Conservation (phyloP, 2,888 invertebrate genomes). For the Vannuccia rotundouncinata region DNA sequence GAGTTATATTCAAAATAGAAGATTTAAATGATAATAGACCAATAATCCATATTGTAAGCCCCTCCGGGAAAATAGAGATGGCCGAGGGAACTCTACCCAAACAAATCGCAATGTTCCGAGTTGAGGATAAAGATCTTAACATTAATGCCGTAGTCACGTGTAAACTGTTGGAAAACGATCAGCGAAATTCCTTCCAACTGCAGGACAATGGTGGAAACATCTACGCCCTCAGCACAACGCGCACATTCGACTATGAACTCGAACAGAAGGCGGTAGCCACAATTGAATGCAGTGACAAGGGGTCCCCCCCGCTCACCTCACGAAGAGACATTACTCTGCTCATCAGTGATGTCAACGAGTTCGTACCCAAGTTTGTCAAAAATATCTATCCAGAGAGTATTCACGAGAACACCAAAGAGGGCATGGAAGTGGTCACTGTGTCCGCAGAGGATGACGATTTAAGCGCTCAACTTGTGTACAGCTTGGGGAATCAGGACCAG, state of each 20-base stretch:
- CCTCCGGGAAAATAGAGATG: conserved; percentile 14
- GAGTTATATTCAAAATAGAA: conserved; percentile 8
- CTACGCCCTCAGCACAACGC: not conserved
- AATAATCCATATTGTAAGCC: not conserved
- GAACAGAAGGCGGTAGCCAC: not conserved
- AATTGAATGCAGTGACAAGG: conserved; percentile 30
- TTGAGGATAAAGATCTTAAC: conserved; percentile 11
- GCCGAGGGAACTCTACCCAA: not conserved
- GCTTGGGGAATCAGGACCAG: not conserved
- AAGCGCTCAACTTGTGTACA: conserved; percentile 11
- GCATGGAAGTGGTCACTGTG: not conserved
- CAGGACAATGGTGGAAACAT: not conserved
- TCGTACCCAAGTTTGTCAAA: conserved; percentile 20
- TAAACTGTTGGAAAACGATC: not conserved
- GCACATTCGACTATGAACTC: conserved; percentile 28
- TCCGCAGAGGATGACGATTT: not conserved
- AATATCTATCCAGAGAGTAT: not conserved
- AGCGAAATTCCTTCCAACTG: not conserved
- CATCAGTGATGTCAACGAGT: conserved; percentile 22
- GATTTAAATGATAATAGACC: conserved; percentile 34
- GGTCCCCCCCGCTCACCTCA: not conserved
- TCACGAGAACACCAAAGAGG: not conserved
- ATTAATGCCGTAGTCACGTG: conserved; percentile 21
- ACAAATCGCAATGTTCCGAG: conserved; percentile 7
- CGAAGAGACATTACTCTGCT: not conserved